These are phyloP conservation scores for Aethina tumida DNA, from an alignment of 1,140 invertebrate genomes.

Conservation along the genomic window DNA sequence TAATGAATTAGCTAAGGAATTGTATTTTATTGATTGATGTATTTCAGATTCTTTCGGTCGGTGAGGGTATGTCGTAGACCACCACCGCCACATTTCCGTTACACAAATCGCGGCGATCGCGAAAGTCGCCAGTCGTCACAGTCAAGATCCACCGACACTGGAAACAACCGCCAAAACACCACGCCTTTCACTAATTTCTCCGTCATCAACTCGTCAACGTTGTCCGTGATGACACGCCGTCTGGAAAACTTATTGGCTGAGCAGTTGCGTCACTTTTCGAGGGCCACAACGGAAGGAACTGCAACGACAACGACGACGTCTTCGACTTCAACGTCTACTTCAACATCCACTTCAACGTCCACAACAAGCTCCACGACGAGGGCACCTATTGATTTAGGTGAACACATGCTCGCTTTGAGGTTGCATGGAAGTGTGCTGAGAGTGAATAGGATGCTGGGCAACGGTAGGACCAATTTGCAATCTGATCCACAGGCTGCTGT, in stretches of 20 bases:
- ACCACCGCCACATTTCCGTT: slow-evolving; percentile 17
- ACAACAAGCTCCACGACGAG: slow-evolving; percentile 4
- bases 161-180: slow-evolving; percentile 1
- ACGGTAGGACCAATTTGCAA: slow-evolving; percentile 7
- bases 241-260: slow-evolving; percentile 15
- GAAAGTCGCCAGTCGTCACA: slow-evolving; percentile 5
- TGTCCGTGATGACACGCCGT: slow-evolving; percentile 12
- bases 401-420: slow-evolving; percentile 24
- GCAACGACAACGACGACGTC: not conserved
- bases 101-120: slow-evolving; percentile 6
- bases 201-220: slow-evolving; percentile 9
- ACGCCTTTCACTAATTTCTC: slow-evolving; percentile 9
- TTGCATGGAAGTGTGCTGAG: slow-evolving; percentile 24
- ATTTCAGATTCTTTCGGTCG: slow-evolving; percentile 7
- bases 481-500: slow-evolving; percentile 21
- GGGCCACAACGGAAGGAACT: slow-evolving; percentile 2
- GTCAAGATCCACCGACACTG: slow-evolving; percentile 1
- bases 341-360: no score
- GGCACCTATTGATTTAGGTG: slow-evolving; percentile 22
- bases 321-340: no score
- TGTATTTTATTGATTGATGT: slow-evolving; percentile 3
- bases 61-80: slow-evolving; percentile 19
- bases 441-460: slow-evolving; percentile 25
- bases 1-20: not conserved
- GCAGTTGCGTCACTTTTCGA: slow-evolving; percentile 14